Percentiles rank a stretch among this genome's conserved stretches.
These are phyloP conservation scores for Stegophylla sp. DNA, from an alignment of 2,888 invertebrate genomes.

Conservation along the genomic window DNA sequence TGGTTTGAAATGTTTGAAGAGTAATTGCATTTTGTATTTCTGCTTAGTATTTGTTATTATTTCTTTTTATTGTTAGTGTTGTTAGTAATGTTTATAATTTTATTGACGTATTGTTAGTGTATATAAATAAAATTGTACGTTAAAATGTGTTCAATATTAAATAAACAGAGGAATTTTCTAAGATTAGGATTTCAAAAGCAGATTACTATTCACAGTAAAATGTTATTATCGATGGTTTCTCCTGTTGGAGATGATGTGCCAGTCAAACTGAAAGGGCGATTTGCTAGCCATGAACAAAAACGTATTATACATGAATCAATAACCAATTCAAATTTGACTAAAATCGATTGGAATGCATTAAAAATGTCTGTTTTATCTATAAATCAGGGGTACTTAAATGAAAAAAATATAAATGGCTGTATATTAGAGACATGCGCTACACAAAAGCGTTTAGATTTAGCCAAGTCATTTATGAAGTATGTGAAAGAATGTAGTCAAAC, in stretches of 20 bases:
- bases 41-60: no score
- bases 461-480: conserved; percentile 68
- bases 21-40: no score
- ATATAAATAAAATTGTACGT: not conserved
- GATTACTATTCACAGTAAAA: not conserved
- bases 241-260: not conserved
- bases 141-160: conserved; percentile 27
- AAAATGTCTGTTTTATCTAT: conserved; percentile 31
- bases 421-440: conserved; percentile 27
- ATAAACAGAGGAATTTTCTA: not conserved
- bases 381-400: conserved; percentile 40
- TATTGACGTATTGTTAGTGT: not conserved
- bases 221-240: not conserved
- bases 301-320: conserved; percentile 40
- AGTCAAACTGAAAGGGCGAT: not conserved
- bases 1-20: no score
- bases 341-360: conserved; percentile 25
- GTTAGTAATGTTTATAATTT: no score
- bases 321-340: not conserved
- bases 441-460: conserved; percentile 38
- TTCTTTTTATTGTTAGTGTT: no score
- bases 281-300: conserved; percentile 46
- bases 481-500: conserved; percentile 66
- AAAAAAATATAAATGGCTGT: conserved; percentile 44
- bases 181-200: not conserved